phyloP scores from a whole-genome alignment of 2,888 invertebrate genomes.

The Ctena decussata region DNA sequence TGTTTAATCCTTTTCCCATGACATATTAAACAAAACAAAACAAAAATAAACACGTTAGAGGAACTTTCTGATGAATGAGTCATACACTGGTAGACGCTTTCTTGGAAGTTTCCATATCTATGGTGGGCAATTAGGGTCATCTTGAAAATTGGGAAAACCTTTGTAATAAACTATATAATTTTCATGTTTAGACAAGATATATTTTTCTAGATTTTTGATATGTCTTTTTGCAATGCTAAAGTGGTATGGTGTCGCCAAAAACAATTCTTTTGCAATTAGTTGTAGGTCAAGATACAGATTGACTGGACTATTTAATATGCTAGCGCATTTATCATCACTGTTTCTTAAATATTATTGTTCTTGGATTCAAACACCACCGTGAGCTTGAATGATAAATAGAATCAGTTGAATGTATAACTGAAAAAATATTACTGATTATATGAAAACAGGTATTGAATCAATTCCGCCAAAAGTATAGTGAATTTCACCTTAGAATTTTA shows the following conservation, averaged over 20 bases:
- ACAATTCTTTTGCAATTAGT: not conserved
- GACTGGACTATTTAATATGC: not conserved
- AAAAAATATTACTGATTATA: too few relatives aligned
- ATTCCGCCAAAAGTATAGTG: too few relatives aligned
- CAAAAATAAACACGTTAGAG: not conserved
- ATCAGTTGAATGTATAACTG: too few relatives aligned
- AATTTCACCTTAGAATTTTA: too few relatives aligned
- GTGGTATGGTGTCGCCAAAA: not conserved
- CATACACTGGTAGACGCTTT: not conserved
- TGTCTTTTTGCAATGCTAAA: not conserved
- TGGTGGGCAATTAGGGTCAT: not conserved
- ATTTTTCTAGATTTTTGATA: not conserved
- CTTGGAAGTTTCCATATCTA: not conserved
- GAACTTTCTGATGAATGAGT: not conserved
- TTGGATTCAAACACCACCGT: too few relatives aligned
- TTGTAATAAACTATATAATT: not conserved
- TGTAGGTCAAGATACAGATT: not conserved
- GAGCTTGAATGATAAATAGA: too few relatives aligned
- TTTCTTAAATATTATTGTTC: too few relatives aligned
- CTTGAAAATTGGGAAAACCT: not conserved
- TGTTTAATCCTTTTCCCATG: not conserved
- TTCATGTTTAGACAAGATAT: not conserved
- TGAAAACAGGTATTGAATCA: too few relatives aligned
- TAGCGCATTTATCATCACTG: too few relatives aligned
- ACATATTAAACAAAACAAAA: not conserved